phyloP scores from a whole-genome alignment of 2,888 invertebrate genomes.

The Ochropleura leucogaster region DNA sequence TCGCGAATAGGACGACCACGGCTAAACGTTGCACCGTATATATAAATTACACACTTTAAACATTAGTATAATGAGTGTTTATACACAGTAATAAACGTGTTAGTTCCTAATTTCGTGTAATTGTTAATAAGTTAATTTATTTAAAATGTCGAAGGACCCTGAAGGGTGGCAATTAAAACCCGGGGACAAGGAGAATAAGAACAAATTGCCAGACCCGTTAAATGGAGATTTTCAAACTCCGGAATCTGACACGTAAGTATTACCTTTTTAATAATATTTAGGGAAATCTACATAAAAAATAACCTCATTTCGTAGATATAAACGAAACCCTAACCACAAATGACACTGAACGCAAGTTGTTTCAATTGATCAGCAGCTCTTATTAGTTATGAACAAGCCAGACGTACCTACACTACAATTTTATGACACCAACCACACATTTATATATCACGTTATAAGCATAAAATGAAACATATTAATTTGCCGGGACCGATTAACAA shows the following conservation, averaged over 20 bases:
- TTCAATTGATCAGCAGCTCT: slow-evolving; percentile 58
- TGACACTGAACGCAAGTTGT: slow-evolving; percentile 61
- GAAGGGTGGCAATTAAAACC: slow-evolving; percentile 68
- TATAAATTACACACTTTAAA: slow-evolving; percentile 19
- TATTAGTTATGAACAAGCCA: slow-evolving; percentile 32
- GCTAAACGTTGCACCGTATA: slow-evolving; percentile 43
- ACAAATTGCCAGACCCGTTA: slow-evolving; percentile 63
- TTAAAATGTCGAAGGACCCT: slow-evolving; percentile 71
- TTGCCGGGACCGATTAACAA: slow-evolving; percentile 36
- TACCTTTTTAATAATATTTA: neutral
- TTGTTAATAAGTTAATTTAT: slow-evolving; percentile 47
- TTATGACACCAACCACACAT: slow-evolving; percentile 30
- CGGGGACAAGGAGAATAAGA: slow-evolving; percentile 63
- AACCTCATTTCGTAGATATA: slow-evolving; percentile 2
- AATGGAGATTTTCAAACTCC: slow-evolving; percentile 64
- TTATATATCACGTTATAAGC: slow-evolving; percentile 20
- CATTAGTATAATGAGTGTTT: slow-evolving; percentile 39
- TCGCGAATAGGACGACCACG: slow-evolving; percentile 50
- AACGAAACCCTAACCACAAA: slow-evolving; percentile 26
- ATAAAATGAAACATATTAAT: slow-evolving; percentile 26
- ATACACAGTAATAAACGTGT: slow-evolving; percentile 14
- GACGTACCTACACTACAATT: slow-evolving; percentile 26
- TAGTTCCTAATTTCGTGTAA: slow-evolving; percentile 28
- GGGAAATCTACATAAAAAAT: neutral
- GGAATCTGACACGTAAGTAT: slow-evolving; percentile 69